Conservation (phyloP, 2,113 vertebrate species). For the Trematomus loennbergii region DNA sequence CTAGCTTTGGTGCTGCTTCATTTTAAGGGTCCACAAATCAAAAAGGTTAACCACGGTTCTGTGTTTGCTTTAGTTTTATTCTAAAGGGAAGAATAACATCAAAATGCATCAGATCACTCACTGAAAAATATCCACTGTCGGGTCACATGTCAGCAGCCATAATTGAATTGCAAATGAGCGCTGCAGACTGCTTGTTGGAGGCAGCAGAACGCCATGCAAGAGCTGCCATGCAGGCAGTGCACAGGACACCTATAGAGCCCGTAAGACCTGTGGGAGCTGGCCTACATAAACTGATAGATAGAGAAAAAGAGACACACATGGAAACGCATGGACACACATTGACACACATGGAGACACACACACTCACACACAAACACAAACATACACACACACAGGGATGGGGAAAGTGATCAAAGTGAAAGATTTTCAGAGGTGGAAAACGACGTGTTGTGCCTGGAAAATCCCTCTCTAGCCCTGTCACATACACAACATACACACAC, state of each 20-base stretch:
- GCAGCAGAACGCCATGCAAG: conserved; percentile 11
- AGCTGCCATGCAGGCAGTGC: conserved; percentile 40
- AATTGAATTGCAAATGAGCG: conserved; percentile 29
- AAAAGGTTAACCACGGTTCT: background rate
- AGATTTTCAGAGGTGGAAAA: conserved; percentile 30
- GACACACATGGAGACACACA: background rate
- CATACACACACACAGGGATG: background rate
- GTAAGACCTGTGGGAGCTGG: conserved; percentile 60
- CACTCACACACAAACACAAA: background rate
- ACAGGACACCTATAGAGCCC: conserved; percentile 59
- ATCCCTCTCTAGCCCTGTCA: background rate
- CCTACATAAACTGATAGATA: conserved; percentile 52
- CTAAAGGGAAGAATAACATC: background rate
- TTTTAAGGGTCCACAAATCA: background rate
- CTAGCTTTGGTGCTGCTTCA: no score
- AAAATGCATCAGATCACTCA: background rate
- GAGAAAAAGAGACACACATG: conserved; percentile 8
- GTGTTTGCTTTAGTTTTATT: background rate
- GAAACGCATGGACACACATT: background rate
- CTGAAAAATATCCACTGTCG: background rate
- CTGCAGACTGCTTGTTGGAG: conserved; percentile 5
- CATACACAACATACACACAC: background rate
- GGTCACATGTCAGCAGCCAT: background rate
- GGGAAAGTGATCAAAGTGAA: conserved; percentile 20
- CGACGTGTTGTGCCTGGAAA: background rate